Conservation (phyloP, 2,888 invertebrate species). For the Apamea sordens region DNA sequence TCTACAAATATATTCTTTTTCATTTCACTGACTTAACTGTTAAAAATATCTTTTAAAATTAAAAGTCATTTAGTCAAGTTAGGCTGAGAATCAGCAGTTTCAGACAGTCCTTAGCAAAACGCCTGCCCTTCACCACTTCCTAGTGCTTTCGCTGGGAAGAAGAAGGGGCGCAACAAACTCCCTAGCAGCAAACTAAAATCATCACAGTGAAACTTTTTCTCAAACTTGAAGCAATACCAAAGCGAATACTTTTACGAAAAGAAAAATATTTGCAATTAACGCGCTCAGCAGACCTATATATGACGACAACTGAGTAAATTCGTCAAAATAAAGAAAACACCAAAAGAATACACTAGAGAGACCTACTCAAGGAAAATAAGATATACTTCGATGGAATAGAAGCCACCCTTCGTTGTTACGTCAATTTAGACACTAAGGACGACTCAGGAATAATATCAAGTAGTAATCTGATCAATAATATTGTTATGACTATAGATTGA, state of each 20-base stretch:
- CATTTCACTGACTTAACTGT: neutral
- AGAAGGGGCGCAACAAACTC: neutral
- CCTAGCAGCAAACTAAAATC: neutral
- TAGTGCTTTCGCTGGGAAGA: no score
- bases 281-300: no score
- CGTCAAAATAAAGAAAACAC: constrained; percentile 24
- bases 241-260: neutral
- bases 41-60: neutral
- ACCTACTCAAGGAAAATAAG: constrained; percentile 26
- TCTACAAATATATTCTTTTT: neutral
- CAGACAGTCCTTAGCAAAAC: no score
- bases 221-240: no score
- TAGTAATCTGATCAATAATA: constrained; percentile 22
- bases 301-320: neutral
- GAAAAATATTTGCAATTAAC: neutral
- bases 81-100: no score
- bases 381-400: neutral
- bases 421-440: constrained; percentile 7
- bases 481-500: neutral
- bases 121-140: no score
- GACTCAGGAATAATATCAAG: constrained; percentile 6
- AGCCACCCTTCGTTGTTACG: constrained; percentile 16
- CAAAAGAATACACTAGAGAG: constrained; percentile 21
- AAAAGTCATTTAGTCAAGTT: no score
- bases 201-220: neutral